Evolutionary conservation across 2,888 invertebrate species (phyloP).

Genomic region (Siphonodentalium dalli): DNA sequence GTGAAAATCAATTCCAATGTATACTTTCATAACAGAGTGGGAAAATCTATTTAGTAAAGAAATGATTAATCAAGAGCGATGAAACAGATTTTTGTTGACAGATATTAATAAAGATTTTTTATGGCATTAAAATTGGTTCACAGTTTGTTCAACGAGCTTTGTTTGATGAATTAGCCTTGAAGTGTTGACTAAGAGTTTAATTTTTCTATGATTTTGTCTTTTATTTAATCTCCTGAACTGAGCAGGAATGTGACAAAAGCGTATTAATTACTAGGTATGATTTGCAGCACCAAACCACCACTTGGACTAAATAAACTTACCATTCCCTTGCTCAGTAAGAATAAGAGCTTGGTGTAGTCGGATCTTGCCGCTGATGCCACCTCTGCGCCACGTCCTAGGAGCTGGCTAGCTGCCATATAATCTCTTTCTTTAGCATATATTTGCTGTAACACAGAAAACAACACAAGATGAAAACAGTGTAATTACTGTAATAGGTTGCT

Average conservation of each 20-base stretch:
- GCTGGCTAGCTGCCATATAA: constrained; percentile 86
- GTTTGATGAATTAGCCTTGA: too few species aligned
- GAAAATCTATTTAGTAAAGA: too few species aligned
- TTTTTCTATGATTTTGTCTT: background rate
- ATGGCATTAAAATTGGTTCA: too few species aligned
- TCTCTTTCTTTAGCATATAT: constrained; percentile 92
- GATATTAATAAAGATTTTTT: too few species aligned
- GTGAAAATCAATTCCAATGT: too few species aligned
- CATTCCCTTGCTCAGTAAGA: constrained; percentile 95
- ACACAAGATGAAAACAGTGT: too few species aligned
- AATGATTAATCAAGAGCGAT: too few species aligned
- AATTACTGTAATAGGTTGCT: too few species aligned
- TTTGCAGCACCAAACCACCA: too few species aligned
- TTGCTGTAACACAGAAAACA: constrained; percentile 76
- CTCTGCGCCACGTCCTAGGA: constrained; percentile 91
- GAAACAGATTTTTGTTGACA: too few species aligned
- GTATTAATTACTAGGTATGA: background rate
- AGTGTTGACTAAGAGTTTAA: background rate
- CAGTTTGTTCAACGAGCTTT: too few species aligned
- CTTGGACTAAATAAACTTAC: constrained; percentile 68
- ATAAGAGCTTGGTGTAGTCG: constrained; percentile 88
- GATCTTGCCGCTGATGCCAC: constrained; percentile 93
- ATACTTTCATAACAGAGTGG: too few species aligned
- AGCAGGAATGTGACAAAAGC: background rate
- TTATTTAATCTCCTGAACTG: background rate